Conservation (phyloP, 2,113 vertebrate species). For the Dicrurus megarhynchus region DNA sequence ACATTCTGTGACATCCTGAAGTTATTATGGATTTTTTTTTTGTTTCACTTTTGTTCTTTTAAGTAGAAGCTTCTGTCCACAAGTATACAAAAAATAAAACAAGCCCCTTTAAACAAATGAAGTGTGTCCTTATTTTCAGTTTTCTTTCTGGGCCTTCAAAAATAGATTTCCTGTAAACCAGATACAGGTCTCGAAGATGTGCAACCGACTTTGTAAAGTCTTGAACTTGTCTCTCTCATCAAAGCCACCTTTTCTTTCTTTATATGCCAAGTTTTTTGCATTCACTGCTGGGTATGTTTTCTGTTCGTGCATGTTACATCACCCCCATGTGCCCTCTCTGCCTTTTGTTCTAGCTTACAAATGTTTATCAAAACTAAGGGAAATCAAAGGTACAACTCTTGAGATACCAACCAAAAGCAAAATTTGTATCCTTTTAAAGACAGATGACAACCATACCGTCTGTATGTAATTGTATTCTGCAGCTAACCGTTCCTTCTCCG, state of each 20-base stretch:
- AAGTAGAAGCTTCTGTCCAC: conserved; percentile 77
- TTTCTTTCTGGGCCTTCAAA: conserved; percentile 71
- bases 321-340: conserved; percentile 69
- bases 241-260: conserved; percentile 85
- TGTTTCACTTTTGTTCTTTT: conserved; percentile 74
- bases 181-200: conserved; percentile 77
- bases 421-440: conserved; percentile 62
- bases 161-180: conserved; percentile 72
- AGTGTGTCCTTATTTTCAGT: conserved; percentile 74
- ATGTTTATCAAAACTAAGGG: conserved; percentile 77
- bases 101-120: conserved; percentile 71
- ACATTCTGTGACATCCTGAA: conserved; percentile 69
- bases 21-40: conserved; percentile 55
- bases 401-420: conserved; percentile 70
- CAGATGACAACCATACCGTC: conserved; percentile 48
- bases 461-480: conserved; percentile 61
- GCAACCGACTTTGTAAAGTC: conserved; percentile 75
- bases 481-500: conserved; percentile 18
- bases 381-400: conserved; percentile 71
- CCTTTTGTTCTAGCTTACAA: conserved; percentile 79
- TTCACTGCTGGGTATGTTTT: conserved; percentile 74
- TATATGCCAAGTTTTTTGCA: conserved; percentile 75
- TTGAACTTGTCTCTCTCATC: conserved; percentile 80
- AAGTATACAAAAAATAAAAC: conserved; percentile 66
- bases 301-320: conserved; percentile 70